Percentiles rank a stretch among this genome's conserved stretches.
These are phyloP conservation scores for Paramuricea clavata DNA, from an alignment of 92 coral and sea anemone genomes.

Conservation along the genomic window DNA sequence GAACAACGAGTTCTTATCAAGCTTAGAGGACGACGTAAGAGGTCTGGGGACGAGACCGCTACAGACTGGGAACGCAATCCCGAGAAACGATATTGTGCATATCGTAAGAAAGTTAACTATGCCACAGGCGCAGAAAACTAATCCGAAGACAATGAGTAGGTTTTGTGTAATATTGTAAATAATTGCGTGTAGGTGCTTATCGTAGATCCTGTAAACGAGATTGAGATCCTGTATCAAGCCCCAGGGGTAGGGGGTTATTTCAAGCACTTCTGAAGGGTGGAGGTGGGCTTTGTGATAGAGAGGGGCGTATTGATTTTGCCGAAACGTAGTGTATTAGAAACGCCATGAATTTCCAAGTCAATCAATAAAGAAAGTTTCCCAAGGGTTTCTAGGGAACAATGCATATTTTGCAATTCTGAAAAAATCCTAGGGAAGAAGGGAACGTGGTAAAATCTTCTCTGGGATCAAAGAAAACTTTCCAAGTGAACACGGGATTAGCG, in stretches of 20 bases:
- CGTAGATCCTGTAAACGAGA: too few species aligned
- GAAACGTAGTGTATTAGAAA: too few species aligned
- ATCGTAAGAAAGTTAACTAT: constrained; percentile 58
- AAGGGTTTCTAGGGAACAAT: too few species aligned
- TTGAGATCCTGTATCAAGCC: background rate
- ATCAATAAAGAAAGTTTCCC: too few species aligned
- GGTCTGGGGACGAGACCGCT: constrained; percentile 72
- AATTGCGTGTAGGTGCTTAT: background rate
- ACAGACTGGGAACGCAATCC: constrained; percentile 58
- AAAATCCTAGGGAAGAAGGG: too few species aligned
- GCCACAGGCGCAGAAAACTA: constrained; percentile 59
- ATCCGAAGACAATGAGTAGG: constrained; percentile 83
- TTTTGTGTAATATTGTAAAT: constrained; percentile 85
- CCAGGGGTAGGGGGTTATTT: background rate
- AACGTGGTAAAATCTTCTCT: too few species aligned
- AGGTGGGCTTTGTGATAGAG: background rate
- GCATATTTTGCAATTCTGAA: too few species aligned
- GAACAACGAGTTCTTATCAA: constrained; percentile 75
- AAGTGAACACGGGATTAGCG: too few species aligned
- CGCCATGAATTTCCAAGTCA: too few species aligned
- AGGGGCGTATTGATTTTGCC: background rate
- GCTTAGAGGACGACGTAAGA: constrained; percentile 63
- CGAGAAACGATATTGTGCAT: constrained; percentile 59
- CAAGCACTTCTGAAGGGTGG: background rate
- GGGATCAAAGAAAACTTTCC: too few species aligned